A percentile compares a stretch with the other conserved stretches of the same genome.
These are phyloP conservation scores for Endotricha flammealis DNA, from an alignment of 2,888 invertebrate species.

Conservation along the genomic window DNA sequence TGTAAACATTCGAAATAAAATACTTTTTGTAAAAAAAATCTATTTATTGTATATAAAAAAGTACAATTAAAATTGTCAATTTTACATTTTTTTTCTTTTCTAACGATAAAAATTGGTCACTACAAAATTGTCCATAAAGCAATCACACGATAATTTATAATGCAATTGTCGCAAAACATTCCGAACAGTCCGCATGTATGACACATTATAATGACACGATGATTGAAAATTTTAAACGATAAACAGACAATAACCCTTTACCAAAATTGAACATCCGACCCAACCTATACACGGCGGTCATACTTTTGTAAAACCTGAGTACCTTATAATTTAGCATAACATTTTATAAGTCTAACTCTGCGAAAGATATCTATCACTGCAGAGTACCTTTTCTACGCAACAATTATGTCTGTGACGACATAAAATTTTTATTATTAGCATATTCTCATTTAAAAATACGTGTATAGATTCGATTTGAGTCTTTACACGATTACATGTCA, in stretches of 20 bases:
- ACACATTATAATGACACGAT: conserved; percentile 32
- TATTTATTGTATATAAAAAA: conserved; percentile 78
- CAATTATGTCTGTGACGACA: no score
- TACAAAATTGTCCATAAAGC: conserved; percentile 76
- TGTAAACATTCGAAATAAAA: conserved; percentile 60
- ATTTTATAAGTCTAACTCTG: no score
- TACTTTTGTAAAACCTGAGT: no score
- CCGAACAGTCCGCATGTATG: conserved; percentile 36
- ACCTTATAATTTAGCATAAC: no score
- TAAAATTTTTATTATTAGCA: no score
- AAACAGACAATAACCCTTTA: conserved; percentile 8
- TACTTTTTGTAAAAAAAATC: conserved; percentile 23
- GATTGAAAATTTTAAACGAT: conserved; percentile 26
- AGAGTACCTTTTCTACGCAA: no score
- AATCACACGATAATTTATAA: conserved; percentile 66
- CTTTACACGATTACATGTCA: not conserved
- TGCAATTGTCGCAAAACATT: conserved; percentile 56
- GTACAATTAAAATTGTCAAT: conserved; percentile 77
- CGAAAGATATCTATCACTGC: no score
- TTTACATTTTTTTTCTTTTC: conserved; percentile 65
- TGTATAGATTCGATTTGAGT: no score
- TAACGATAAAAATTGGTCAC: conserved; percentile 76
- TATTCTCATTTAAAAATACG: no score
- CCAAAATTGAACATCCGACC: not conserved
- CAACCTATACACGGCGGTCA: not conserved